Conservation (phyloP, 2,113 vertebrate genomes). For the Suncus etruscus region DNA sequence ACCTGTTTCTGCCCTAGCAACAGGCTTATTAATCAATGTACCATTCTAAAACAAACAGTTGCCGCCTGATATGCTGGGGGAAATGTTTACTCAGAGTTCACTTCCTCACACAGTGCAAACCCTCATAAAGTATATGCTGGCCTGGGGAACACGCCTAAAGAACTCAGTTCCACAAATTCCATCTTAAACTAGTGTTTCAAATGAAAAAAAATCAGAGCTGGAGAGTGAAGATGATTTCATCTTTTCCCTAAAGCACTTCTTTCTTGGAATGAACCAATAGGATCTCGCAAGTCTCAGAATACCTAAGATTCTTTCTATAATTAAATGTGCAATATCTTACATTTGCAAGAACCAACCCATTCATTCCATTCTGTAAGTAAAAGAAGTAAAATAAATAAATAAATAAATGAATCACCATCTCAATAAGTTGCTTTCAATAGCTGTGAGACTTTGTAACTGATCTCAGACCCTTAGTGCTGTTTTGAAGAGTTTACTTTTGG, state of each 20-base stretch:
- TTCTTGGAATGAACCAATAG: neutral
- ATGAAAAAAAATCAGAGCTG: neutral
- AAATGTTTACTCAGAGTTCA: slow-evolving; percentile 32
- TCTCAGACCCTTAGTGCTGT: neutral
- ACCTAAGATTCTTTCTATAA: neutral
- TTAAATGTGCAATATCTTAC: neutral
- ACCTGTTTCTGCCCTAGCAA: slow-evolving; percentile 57
- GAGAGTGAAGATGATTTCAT: neutral
- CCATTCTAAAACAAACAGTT: slow-evolving; percentile 63
- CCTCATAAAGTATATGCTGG: neutral
- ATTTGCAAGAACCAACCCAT: neutral
- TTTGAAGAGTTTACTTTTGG: too few relatives aligned
- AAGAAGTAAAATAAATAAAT: too few relatives aligned
- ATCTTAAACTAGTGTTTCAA: slow-evolving; percentile 25
- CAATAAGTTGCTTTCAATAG: slow-evolving; percentile 18
- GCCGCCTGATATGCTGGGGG: neutral
- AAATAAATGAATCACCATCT: neutral
- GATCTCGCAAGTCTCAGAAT: neutral
- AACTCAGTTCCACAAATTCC: neutral
- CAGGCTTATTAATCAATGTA: slow-evolving; percentile 39
- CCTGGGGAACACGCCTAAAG: slow-evolving; percentile 6
- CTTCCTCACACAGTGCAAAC: neutral
- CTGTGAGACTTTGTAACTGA: slow-evolving; percentile 16
- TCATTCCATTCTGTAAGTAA: neutral
- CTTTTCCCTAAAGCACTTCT: neutral